Evolutionary conservation across 2,113 vertebrate species (phyloP), one percentile per base, ranked within the genome.

Genomic region (Dromiciops gliroides): DNA sequence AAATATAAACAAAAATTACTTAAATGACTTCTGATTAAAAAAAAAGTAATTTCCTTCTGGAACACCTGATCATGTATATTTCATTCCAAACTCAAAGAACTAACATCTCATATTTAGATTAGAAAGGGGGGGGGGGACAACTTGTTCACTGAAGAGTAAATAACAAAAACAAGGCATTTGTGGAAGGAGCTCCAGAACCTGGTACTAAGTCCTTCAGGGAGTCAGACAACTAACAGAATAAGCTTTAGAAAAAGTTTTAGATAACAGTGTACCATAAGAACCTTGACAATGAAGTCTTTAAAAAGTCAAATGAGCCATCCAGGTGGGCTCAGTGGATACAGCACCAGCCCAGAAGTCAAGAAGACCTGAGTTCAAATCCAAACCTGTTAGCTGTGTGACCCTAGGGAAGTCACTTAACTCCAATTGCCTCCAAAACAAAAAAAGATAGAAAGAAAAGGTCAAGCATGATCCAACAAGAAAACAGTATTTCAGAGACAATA

Each of bases 1-100:
- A 93, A 96, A 95, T 22, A 91, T 90, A 97, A 96, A 97, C 93
- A 95, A 97, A 96, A 48, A 89, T 95, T 95, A 94, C 88, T 97
- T 97, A 97, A 94, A 92, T 92, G 97, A 89, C 75, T 92, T 92
- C 94, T 92, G 60, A 95, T 94, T n/a, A n/a, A n/a, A 95, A 19
- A 83, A 96, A 97, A 94, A 93, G 95, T 52, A 48, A 93, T 94
- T 96, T 97, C 89, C 92, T 97, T 93, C 93, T 91, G 83, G 93
- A 97, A 93, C 12, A 92, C 89, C 23, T 95, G 67, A n/a, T 56
- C 60, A 2, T 88, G 49, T 67, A 93, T 51, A 96, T 89, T n/a
- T 91, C n/a, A 83, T 89, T 60, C 53, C 88, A 48, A 96, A 94
- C 48, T 96, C 96, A 94, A 93, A 92, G 90, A 89, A 48, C 60